Percentiles rank a stretch among this genome's conserved stretches.
Evolutionary conservation across 2,797 vertebrate genomes (phyloP).

Genomic region (Molossus molossus): DNA sequence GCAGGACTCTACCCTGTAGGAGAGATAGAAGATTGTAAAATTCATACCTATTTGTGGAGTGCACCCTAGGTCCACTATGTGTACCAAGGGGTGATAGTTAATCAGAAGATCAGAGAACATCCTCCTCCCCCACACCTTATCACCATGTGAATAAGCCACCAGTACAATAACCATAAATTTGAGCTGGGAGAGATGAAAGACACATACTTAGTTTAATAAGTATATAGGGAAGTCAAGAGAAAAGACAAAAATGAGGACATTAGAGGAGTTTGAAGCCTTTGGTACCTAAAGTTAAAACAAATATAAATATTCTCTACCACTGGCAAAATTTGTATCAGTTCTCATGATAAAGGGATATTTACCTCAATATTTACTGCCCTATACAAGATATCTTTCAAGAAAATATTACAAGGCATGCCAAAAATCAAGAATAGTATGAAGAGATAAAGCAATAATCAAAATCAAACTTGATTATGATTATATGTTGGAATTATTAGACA

Average conservation of each 20-base stretch:
- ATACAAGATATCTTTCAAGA: background rate
- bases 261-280: background rate
- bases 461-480: background rate
- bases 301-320: background rate
- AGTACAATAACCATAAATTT: background rate
- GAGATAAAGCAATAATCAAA: background rate
- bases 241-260: background rate
- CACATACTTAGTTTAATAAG: background rate
- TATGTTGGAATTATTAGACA: background rate
- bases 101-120: background rate
- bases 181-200: background rate
- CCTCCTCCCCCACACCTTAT: too few species aligned
- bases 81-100: background rate
- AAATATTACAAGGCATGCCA: background rate
- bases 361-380: background rate
- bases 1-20: background rate
- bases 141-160: background rate
- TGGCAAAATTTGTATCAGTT: background rate
- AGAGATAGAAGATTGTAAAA: background rate
- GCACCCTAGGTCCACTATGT: background rate
- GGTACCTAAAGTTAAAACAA: background rate
- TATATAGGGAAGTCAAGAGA: background rate
- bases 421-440: background rate
- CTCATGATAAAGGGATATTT: background rate
- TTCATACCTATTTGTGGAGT: background rate